Percentiles rank a stretch among this genome's conserved stretches.
phyloP scores from a whole-genome alignment of 2,113 vertebrate species.

The Malaclemys terrapin region DNA sequence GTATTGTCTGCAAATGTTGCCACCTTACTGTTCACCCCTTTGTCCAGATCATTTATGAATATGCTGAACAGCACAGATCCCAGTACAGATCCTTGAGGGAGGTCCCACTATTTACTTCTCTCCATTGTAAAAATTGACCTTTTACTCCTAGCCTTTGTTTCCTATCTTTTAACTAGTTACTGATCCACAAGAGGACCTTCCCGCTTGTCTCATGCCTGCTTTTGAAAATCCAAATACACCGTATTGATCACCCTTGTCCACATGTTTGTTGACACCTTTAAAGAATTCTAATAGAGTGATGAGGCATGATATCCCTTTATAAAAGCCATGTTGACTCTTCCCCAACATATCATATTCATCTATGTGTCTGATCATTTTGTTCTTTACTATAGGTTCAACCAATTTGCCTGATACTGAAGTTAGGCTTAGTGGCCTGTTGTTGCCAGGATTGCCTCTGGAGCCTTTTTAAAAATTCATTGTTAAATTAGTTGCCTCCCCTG shows the following conservation, averaged over 20 bases:
- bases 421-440: not conserved
- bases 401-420: not conserved
- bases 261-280: not conserved
- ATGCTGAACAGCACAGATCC: not conserved
- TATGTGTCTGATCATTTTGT: not conserved
- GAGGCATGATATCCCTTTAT: not conserved
- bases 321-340: not conserved
- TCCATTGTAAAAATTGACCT: not conserved
- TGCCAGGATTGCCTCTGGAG: not conserved
- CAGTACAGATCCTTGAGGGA: not conserved
- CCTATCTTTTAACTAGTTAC: not conserved
- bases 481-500: no score
- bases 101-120: not conserved
- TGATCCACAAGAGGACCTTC: not conserved
- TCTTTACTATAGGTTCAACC: not conserved
- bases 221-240: not conserved
- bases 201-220: not conserved
- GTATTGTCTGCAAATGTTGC: not conserved
- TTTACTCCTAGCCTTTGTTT: not conserved
- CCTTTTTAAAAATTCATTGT: no score
- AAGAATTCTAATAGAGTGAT: not conserved
- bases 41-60: not conserved
- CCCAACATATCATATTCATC: not conserved
- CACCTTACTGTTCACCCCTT: not conserved
- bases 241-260: not conserved